These are phyloP conservation scores for Mechanitis messenoides DNA, from an alignment of 2,888 invertebrate genomes.

Conservation along the genomic window DNA sequence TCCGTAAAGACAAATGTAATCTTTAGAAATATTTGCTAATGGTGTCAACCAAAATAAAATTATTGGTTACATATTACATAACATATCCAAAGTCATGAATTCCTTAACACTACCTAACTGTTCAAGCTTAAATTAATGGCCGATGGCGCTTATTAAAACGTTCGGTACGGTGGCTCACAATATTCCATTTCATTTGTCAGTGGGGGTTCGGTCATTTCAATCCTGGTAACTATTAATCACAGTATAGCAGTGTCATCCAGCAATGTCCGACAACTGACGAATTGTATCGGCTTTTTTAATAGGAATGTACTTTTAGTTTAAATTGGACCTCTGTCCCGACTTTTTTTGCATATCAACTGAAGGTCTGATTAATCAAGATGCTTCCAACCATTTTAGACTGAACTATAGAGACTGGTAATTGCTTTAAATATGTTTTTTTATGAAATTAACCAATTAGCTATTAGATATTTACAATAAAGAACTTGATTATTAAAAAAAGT, in stretches of 20 bases:
- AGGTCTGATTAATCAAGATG: conserved; percentile 20
- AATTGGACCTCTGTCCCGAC: conserved; percentile 23
- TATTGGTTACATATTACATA: neutral
- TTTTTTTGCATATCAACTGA: conserved; percentile 24
- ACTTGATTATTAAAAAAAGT: no score
- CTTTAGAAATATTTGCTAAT: neutral
- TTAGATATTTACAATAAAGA: no score
- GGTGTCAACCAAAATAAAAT: neutral
- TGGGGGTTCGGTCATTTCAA: conserved; percentile 71
- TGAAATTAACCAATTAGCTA: no score
- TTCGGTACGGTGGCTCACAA: conserved; percentile 53
- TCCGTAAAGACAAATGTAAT: no score
- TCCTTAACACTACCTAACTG: conserved; percentile 10
- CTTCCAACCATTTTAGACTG: neutral
- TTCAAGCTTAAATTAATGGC: conserved; percentile 22
- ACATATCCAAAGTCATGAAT: neutral
- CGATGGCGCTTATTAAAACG: conserved; percentile 51
- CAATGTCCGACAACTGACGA: conserved; percentile 55
- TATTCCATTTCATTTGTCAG: conserved; percentile 74
- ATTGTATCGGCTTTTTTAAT: conserved; percentile 46
- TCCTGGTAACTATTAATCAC: conserved; percentile 74
- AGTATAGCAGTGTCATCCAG: conserved; percentile 73
- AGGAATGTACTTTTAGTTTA: conserved; percentile 29
- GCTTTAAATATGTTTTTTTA: no score
- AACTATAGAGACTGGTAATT: neutral